A percentile compares a stretch with the other conserved stretches of the same genome.
Conservation (phyloP, 2,797 vertebrate genomes). For the Hapalemur alaotrensis region DNA sequence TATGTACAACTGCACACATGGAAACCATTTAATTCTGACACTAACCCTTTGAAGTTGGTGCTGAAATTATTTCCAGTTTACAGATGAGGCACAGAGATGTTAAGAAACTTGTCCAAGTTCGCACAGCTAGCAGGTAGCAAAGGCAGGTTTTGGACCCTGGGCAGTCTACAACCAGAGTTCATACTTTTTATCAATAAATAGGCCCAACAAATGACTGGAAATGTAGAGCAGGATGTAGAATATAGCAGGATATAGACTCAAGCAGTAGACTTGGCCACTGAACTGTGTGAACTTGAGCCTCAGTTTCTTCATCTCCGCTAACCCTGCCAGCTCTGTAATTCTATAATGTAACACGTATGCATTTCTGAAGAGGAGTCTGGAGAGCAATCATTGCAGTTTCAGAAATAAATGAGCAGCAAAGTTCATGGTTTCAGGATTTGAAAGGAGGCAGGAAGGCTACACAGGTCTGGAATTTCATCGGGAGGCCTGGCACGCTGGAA, state of each 20-base stretch:
- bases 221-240: neutral
- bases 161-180: neutral
- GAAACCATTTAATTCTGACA: neutral
- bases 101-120: neutral
- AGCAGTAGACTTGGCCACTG: neutral
- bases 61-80: neutral
- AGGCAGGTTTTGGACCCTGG: neutral
- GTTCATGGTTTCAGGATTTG: neutral
- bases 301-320: neutral
- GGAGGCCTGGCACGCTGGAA: neutral
- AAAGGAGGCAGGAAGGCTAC: neutral
- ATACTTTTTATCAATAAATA: neutral
- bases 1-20: neutral
- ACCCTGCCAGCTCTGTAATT: neutral
- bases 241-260: neutral
- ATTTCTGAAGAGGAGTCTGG: neutral
- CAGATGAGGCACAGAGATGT: neutral
- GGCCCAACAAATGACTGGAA: neutral
- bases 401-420: neutral
- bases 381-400: neutral
- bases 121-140: neutral
- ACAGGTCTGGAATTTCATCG: neutral
- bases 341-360: neutral
- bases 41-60: neutral
- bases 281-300: neutral